Evolutionary conservation across 2,797 vertebrate species (phyloP).

Genomic region (Otolemur crassicaudatus): DNA sequence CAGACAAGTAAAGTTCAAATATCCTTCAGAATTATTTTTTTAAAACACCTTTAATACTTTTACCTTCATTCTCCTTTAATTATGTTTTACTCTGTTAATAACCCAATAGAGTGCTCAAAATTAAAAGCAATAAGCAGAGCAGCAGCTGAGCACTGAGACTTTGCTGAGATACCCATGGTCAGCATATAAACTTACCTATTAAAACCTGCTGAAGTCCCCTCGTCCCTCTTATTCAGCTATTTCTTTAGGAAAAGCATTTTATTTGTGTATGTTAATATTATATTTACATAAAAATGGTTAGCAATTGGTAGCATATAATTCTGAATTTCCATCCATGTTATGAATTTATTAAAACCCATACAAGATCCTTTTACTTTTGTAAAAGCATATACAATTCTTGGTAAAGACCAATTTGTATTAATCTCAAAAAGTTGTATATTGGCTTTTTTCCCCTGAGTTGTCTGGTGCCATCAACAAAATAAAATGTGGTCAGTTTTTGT

Average conservation of each 20-base stretch:
- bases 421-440: not conserved
- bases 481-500: not conserved
- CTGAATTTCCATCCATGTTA: conserved; percentile 30
- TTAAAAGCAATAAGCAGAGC: not conserved
- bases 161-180: not conserved
- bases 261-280: not conserved
- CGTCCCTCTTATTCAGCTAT: not conserved
- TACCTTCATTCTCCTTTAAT: not conserved
- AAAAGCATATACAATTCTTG: conserved; percentile 22
- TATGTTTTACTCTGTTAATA: conserved; percentile 23
- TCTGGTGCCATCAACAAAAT: conserved; percentile 32
- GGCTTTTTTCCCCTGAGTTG: conserved; percentile 1
- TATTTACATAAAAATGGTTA: conserved; percentile 7
- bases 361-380: not conserved
- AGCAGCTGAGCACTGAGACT: not conserved
- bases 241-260: not conserved
- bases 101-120: not conserved
- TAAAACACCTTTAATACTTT: not conserved
- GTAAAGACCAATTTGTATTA: conserved; percentile 21
- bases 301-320: conserved; percentile 39
- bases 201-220: not conserved
- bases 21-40: not conserved
- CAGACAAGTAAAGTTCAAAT: not conserved
- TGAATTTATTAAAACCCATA: not conserved
- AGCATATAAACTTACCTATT: not conserved